Evolutionary conservation across 2,888 invertebrate genomes (phyloP).

Genomic region (Spilarctia lutea): DNA sequence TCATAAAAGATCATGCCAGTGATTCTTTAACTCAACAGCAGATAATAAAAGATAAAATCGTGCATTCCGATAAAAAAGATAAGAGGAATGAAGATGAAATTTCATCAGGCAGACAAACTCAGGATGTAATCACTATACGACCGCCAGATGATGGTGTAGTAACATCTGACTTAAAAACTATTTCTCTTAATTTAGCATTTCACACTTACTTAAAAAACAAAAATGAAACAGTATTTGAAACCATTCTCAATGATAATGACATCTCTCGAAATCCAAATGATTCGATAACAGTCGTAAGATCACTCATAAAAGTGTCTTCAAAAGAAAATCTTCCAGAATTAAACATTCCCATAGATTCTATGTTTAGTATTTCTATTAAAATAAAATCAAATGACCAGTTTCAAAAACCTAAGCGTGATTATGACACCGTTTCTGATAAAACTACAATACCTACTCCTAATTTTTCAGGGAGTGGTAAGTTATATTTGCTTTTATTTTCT

Average conservation of each 20-base stretch:
- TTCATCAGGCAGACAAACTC: not conserved
- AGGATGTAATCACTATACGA: not conserved
- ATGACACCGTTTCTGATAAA: constrained; percentile 4
- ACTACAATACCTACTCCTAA: constrained; percentile 9
- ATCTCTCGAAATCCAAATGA: constrained; percentile 49
- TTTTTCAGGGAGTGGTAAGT: not conserved
- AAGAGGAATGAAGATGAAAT: not conserved
- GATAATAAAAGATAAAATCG: not conserved
- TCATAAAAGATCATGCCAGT: not conserved
- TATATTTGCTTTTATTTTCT: not conserved
- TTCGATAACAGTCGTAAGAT: constrained; percentile 57
- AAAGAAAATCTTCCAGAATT: constrained; percentile 49
- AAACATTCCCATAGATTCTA: constrained; percentile 62
- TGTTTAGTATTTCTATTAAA: constrained; percentile 60
- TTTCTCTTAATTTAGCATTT: constrained; percentile 64
- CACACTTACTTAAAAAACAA: constrained; percentile 61
- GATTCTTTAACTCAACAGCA: not conserved
- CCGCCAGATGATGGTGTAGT: not conserved
- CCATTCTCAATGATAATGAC: constrained; percentile 52
- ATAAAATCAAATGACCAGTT: constrained; percentile 35
- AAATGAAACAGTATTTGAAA: constrained; percentile 62
- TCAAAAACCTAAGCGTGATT: constrained; percentile 27
- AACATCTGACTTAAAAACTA: constrained; percentile 9
- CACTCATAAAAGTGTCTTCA: constrained; percentile 53
- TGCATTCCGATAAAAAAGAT: not conserved